Base-by-base conservation (phyloP, 2,797 vertebrate genomes). In the Diglossa cyanea region DNA sequence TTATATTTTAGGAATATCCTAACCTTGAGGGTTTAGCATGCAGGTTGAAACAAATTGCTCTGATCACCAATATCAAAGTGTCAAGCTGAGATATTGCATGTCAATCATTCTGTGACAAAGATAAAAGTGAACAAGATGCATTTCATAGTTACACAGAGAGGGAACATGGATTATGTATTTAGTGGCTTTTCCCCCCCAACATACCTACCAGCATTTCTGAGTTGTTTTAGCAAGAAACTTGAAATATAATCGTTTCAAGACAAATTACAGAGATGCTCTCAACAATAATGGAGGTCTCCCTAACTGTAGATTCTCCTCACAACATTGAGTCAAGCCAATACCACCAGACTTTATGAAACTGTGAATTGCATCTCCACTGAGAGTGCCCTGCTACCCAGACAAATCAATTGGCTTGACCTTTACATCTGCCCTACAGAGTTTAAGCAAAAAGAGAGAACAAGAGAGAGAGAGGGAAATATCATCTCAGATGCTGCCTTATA, bases 61-160 rank as follows among this genome's bases (percentile, higher is more conserved):
- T 94, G 96, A 96, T 95, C 94, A 94, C 88, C 93, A 94, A 94
- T 88, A 95, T 94, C 86, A 93, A 89, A 80, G 84, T 95, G 90
- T 95, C 93, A 95, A 85, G 86, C 88, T 92, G 90, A 93, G 90
- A 93, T 92, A 95, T 95, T 94, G 72, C 76, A 67, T 85, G 95
- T 93, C 93, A 96, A 85, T 95, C 95, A 95, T 44, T 42, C 63
- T n/a, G 50, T 85, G 93, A 93, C 94, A 94, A 90, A 95, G 86
- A 95, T 88, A 90, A 84, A 95, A 93, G 67, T 37, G 80, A 95
- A 94, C 86, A 94, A 82, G 91, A 90, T 65, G 61, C 90, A 85
- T 92, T 93, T 88, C 90, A 78, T 37, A 88, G 73, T 86, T 88
- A 81, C 28, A 91, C 21, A 37, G 54, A 91, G 82, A 78, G 50